Conservation (phyloP, 1,140 invertebrate genomes). For the Temnothorax nylanderi region DNA sequence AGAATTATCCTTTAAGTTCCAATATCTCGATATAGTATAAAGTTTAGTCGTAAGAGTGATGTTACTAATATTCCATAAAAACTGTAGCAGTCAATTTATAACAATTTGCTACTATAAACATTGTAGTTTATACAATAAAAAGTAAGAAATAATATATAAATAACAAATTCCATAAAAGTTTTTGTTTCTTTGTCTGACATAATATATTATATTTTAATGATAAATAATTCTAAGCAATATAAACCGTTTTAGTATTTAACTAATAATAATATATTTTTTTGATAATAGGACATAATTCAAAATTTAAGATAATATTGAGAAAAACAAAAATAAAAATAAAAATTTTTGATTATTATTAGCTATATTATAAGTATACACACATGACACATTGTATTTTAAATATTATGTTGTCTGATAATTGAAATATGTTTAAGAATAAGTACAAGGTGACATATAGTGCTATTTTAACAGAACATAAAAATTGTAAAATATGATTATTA, state of each 20-base stretch:
- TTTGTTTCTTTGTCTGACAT: too few species aligned
- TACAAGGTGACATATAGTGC: background rate
- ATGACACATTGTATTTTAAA: background rate
- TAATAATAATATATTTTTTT: background rate
- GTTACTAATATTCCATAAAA: conserved; percentile 65
- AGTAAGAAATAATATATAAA: background rate
- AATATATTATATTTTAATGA: background rate
- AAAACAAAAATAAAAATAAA: background rate
- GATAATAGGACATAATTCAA: background rate
- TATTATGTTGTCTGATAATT: background rate
- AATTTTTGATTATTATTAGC: background rate
- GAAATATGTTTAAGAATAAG: background rate
- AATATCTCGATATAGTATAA: conserved; percentile 76
- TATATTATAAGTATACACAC: background rate
- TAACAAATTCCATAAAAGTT: background rate
- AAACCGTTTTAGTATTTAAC: background rate
- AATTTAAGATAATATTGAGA: background rate
- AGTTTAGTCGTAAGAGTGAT: conserved; percentile 80
- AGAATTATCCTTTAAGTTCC: conserved; percentile 68
- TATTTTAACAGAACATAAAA: conserved; percentile 8
- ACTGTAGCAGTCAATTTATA: background rate
- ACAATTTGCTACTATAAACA: background rate
- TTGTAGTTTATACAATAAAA: background rate
- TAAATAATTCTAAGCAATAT: background rate
- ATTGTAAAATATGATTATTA: background rate